phyloP scores from a whole-genome alignment of 2,113 vertebrate species.

The Myodes glareolus region DNA sequence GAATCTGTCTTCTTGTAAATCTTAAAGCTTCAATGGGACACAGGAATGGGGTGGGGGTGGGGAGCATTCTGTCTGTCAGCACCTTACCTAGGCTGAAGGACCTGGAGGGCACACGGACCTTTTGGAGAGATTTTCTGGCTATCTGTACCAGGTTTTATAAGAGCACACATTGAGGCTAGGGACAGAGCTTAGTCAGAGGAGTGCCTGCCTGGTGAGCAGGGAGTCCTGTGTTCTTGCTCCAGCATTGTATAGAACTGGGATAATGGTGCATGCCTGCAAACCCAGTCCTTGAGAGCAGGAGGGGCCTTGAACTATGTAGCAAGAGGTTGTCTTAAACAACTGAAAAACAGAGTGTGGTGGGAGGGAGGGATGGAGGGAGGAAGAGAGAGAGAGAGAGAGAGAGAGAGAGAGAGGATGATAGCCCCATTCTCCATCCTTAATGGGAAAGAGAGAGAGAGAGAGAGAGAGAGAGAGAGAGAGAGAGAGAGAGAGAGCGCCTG shows the following conservation, averaged over 20 bases:
- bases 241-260: background rate
- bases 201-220: fast-evolving
- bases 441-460: background rate
- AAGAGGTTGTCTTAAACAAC: background rate
- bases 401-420: background rate
- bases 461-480: background rate
- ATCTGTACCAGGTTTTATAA: background rate
- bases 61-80: background rate
- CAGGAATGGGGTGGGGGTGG: background rate
- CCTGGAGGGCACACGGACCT: background rate
- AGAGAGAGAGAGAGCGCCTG: too few species aligned
- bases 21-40: too few species aligned
- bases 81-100: background rate
- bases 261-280: background rate
- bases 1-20: background rate
- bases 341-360: background rate
- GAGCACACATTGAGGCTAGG: background rate
- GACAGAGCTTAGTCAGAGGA: background rate
- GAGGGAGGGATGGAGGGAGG: too few species aligned
- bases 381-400: too few species aligned
- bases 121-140: background rate
- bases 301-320: background rate
- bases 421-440: background rate
- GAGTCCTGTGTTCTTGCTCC: background rate
- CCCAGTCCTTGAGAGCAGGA: background rate